These are phyloP conservation scores for Oxyscelio sp. DNA, from an alignment of 2,888 invertebrate genomes.

Conservation along the genomic window DNA sequence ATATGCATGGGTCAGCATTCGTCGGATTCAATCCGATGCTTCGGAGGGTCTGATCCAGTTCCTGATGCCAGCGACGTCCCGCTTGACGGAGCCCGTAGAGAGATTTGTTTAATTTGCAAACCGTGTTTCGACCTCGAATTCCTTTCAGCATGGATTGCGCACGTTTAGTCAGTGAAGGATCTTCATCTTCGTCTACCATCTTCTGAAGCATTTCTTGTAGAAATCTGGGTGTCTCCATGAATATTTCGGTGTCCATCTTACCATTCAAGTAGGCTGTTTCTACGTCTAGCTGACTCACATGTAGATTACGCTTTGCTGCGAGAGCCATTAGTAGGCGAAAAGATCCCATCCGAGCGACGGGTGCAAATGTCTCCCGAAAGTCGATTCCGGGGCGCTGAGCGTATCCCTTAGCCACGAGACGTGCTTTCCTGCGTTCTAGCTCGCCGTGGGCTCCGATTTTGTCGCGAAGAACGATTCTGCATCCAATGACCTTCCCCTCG, in stretches of 20 bases:
- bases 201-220: not conserved
- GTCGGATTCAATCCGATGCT: not conserved
- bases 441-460: not conserved
- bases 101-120: conserved; percentile 12
- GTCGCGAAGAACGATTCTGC: conserved; percentile 29
- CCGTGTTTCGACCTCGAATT: not conserved
- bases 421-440: conserved; percentile 4
- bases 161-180: not conserved
- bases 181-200: not conserved
- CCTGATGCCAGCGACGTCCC: conserved; percentile 13
- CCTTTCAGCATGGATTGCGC: not conserved
- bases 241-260: not conserved
- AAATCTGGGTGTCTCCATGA: not conserved
- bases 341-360: not conserved
- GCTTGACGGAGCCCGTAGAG: conserved; percentile 6
- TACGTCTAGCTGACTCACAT: not conserved
- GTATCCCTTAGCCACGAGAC: conserved; percentile 18
- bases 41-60: not conserved
- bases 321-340: not conserved
- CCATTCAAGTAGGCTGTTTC: not conserved
- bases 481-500: conserved; percentile 32
- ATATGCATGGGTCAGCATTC: conserved; percentile 14
- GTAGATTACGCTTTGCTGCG: not conserved
- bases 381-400: conserved; percentile 19
- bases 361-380: not conserved